phyloP scores from a whole-genome alignment of 2,113 vertebrate species.

The Dromas ardeola region DNA sequence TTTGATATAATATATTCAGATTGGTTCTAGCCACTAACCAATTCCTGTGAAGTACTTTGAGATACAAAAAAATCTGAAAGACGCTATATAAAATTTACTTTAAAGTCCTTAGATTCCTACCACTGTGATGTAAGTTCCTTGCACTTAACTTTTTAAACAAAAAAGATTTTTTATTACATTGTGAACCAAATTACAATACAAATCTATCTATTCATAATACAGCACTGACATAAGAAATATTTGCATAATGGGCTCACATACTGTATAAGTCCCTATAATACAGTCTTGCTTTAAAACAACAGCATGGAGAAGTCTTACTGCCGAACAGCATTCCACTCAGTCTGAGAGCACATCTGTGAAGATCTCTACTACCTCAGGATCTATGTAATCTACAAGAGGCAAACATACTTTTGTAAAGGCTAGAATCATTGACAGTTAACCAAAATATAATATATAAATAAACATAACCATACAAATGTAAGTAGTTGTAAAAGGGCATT shows the following conservation, averaged over 20 bases:
- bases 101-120: not conserved
- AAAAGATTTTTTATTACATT: not conserved
- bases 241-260: not conserved
- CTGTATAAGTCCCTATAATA: not conserved
- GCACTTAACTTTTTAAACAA: not conserved
- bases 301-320: not conserved
- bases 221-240: not conserved
- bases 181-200: not conserved
- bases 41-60: conserved; percentile 31
- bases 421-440: not conserved
- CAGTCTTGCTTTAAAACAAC: not conserved
- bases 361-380: not conserved
- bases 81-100: conserved; percentile 27
- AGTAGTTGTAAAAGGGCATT: not conserved
- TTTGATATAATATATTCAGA: conserved; percentile 42
- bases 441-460: not conserved
- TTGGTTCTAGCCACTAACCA: conserved; percentile 5
- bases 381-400: not conserved
- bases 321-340: not conserved
- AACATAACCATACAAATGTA: accelerated
- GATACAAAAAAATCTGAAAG: conserved; percentile 1
- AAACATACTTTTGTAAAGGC: not conserved
- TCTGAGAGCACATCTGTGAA: not conserved
- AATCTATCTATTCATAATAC: not conserved
- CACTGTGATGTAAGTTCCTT: not conserved